Conservation (phyloP, 2,797 vertebrate genomes). For the Girardinus metallicus region DNA sequence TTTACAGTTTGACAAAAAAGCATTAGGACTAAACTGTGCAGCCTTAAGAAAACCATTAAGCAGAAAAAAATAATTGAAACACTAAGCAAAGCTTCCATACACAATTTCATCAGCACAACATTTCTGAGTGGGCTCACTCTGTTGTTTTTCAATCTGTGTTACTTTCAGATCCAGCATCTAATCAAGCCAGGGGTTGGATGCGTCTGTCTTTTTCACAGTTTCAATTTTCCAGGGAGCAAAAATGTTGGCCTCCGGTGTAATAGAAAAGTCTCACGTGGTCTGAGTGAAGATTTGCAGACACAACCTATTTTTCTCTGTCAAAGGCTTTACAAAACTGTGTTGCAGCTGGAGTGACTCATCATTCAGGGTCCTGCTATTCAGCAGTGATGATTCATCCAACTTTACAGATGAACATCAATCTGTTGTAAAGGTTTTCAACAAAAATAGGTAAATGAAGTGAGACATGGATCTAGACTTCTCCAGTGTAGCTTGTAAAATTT, state of each 20-base stretch:
- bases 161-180: neutral
- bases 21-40: neutral
- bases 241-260: neutral
- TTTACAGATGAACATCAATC: neutral
- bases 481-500: neutral
- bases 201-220: neutral
- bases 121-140: neutral
- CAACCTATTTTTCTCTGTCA: neutral
- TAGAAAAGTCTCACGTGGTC: neutral
- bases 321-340: neutral
- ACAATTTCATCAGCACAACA: neutral
- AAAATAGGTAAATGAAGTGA: neutral
- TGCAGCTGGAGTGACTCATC: conserved; percentile 1
- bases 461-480: neutral
- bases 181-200: neutral
- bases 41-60: neutral
- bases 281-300: neutral
- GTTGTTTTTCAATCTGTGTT: neutral
- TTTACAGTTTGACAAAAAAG: neutral
- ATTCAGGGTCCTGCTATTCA: neutral
- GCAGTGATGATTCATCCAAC: conserved; percentile 3
- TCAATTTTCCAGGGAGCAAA: conserved; percentile 2
- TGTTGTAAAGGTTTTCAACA: neutral
- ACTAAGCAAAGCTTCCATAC: neutral
- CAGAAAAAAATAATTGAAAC: neutral